Conservation (phyloP, 1,140 invertebrate species). For the Lasioglossum albipes region DNA sequence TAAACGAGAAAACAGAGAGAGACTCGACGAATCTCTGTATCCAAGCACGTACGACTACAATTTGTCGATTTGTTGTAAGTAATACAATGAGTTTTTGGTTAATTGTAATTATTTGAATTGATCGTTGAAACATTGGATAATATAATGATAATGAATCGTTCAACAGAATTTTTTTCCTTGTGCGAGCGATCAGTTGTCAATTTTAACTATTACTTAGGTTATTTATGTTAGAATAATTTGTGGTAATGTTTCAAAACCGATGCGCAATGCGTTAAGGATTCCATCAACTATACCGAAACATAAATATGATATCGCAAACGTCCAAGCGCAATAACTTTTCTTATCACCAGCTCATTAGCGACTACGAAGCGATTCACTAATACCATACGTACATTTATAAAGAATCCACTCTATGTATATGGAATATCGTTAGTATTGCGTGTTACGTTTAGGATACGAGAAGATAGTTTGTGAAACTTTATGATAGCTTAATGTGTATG, state of each 20-base stretch:
- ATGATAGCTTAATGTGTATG: conserved; percentile 51
- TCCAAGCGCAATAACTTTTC: conserved; percentile 57
- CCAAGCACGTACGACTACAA: not conserved
- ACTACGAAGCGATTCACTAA: not conserved
- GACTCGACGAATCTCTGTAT: no score
- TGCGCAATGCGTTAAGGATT: not conserved
- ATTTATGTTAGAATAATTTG: conserved; percentile 35
- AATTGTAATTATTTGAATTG: not conserved
- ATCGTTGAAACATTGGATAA: not conserved
- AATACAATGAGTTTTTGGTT: not conserved
- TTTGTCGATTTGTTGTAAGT: no score
- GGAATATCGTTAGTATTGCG: conserved; percentile 43
- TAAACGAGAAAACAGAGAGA: not conserved
- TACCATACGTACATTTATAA: conserved; percentile 11
- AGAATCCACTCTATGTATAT: conserved; percentile 30
- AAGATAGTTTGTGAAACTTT: conserved; percentile 44
- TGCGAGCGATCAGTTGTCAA: conserved; percentile 15
- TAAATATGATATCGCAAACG: conserved; percentile 35
- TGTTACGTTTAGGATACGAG: conserved; percentile 36
- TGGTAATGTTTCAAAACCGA: not conserved
- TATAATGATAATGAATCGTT: not conserved
- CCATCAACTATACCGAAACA: conserved; percentile 2
- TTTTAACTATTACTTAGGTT: conserved; percentile 25
- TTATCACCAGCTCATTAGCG: conserved; percentile 11
- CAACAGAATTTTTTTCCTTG: conserved; percentile 1